Base-by-base conservation (phyloP, 2,113 vertebrate genomes). In the Corythornis cristatus region DNA sequence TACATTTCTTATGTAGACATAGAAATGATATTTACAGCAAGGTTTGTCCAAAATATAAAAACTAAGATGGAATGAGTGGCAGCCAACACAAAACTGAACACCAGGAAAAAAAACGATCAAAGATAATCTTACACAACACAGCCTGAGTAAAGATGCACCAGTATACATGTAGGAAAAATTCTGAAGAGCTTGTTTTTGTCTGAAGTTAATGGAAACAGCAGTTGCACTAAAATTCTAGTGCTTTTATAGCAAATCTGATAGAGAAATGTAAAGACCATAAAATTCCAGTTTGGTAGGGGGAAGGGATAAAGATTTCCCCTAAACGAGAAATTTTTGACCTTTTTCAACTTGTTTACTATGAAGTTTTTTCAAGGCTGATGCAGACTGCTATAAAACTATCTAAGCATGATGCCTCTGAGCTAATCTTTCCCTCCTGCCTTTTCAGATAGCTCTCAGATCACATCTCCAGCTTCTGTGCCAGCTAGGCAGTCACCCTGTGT, bases 11-110 rank as follows among this genome's bases (percentile, higher is more conserved):
- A n/a, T 68, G 37, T 77, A 79, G 64, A 48, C 40, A 76, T 1
- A 26, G 67, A 85, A 73, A 60, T 0, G 3, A 46, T 94, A 33
- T 74, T 92, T 89, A 87, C 60, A 48, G 58, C 17, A 64, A 64
- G n/a, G 71, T 89, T 90, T 57, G 75, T 60, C 65, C 88, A 88
- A 95, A 95, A 85, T 51, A 73, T 21, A 60, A 53, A 53, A 91
- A 31, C 75, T 15, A 11, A 83, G 56, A 46, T 13, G 86, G 68
- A 86, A 83, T 15, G 84, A 31, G 35, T 43, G 66, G 62, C 64
- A 73, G 75, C 28, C 71, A 66, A 67, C 5, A 48, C 0, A 3
- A 73, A 45, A 40, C 72, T 92, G 56, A 76, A 76, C 86, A 51
- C 5, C 14, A 66, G 58, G 43, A 83, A 92, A 50, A 77, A 8